Conservation (phyloP, 2,797 vertebrate species). For the Gymnothorax javanicus region DNA sequence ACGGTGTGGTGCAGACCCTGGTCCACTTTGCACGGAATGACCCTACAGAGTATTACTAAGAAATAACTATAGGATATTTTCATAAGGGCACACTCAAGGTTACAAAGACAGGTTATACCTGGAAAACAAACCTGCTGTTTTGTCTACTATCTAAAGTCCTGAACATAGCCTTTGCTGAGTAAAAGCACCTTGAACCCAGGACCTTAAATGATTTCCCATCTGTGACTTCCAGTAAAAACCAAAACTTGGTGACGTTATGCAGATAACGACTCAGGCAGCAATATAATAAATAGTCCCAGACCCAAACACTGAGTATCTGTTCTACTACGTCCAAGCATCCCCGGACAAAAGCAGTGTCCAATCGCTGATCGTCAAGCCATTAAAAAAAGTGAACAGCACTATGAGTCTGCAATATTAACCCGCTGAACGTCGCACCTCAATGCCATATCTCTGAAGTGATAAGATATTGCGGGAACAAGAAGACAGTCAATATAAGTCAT, state of each 20-base stretch:
- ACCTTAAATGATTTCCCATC: not conserved
- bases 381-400: not conserved
- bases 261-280: too few relatives aligned
- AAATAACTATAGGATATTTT: too few relatives aligned
- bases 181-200: not conserved
- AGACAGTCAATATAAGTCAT: constrained; percentile 63
- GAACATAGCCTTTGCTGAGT: not conserved
- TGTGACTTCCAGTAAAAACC: too few relatives aligned
- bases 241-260: too few relatives aligned
- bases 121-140: not conserved
- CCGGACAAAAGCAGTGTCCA: too few relatives aligned
- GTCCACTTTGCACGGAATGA: too few relatives aligned
- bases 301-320: too few relatives aligned
- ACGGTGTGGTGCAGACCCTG: too few relatives aligned
- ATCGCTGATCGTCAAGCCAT: too few relatives aligned
- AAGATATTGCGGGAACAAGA: constrained; percentile 71
- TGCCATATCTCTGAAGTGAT: constrained; percentile 74
- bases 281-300: too few relatives aligned
- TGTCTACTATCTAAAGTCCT: not conserved
- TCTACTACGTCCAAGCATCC: too few relatives aligned
- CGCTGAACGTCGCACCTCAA: constrained; percentile 66
- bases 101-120: not conserved
- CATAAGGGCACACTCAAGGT: not conserved
- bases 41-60: too few relatives aligned
- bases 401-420: constrained; percentile 62